phyloP scores from a whole-genome alignment of 2,113 vertebrate species.

The Nyctibius bracteatus region DNA sequence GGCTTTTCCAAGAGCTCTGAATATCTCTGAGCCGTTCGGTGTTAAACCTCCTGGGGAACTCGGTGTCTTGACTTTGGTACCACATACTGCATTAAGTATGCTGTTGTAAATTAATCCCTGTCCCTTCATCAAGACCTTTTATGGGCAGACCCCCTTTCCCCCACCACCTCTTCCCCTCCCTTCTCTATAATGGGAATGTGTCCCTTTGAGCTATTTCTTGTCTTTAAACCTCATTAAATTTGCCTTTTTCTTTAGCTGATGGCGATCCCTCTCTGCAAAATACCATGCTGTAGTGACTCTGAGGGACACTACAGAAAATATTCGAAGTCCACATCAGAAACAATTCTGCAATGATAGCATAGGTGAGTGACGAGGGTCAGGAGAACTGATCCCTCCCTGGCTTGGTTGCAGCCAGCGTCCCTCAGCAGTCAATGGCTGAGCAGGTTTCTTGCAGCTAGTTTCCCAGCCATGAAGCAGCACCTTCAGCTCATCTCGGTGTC shows the following conservation, averaged over 20 bases:
- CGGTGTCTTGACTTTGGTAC: neutral
- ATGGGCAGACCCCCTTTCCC: neutral
- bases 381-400: neutral
- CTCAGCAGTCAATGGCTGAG: neutral
- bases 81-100: neutral
- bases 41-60: neutral
- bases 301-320: neutral
- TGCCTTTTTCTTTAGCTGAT: neutral
- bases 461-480: neutral
- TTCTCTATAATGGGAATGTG: neutral
- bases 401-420: neutral
- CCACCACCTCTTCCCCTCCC: neutral
- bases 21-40: neutral
- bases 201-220: neutral
- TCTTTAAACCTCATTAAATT: neutral
- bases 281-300: neutral
- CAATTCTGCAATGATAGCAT: accelerated
- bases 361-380: neutral
- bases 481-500: neutral
- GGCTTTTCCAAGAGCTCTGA: neutral
- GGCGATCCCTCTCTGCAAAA: neutral
- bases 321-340: neutral
- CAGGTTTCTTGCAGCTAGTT: neutral
- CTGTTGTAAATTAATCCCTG: neutral
- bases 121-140: neutral